Base-by-base conservation (phyloP, 1,140 invertebrate genomes). In the Scaptomyza graminum region DNA sequence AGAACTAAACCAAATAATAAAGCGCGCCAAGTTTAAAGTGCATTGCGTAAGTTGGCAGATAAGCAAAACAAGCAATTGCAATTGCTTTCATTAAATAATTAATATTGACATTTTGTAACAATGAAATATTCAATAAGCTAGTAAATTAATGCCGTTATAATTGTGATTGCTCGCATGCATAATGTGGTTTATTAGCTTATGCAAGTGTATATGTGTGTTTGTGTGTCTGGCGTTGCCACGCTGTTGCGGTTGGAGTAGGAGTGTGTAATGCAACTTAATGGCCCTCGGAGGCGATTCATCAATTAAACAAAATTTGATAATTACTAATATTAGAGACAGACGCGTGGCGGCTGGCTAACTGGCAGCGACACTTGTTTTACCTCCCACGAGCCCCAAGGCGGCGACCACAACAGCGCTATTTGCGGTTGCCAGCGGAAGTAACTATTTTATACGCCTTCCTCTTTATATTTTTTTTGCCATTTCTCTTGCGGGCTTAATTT, bases 221-320 rank as follows among this genome's bases (percentile, higher is more conserved):
- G 28, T 63, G 31, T 50, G 4, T 51, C 28, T 16, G 44, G 51
- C 51, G 69, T 72, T 76, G 68, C 73, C 73, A 76, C 73, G 57
- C 47, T 43, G 16, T 54, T 39, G 50, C 16, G 41, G 44, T 25
- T 62, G 52, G 52, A 16, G 69, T 62, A 55, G 51, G 28, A 34
- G 59, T 34, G 25, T 31, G 13, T 31, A 22, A 18, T 61, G 72
- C 44, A 47, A 63, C 55, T 66, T 52, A 60, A 67, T 67, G 49
- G 41, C 16, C 16, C 16, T 50, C 37, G 28, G 49, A 49, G 51
- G 56, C 60, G 51, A 69, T 74, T 74, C 66, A 74, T 85, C 70
- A 85, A 85, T 85, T 85, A 85, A 82, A 72, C 37, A 56, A 87
- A 87, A 85, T 82, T 85, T 85, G 73, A 87, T 82, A 85, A 85